Base-by-base conservation (phyloP, 2,888 invertebrate species). In the Ceraclea dissimilis region DNA sequence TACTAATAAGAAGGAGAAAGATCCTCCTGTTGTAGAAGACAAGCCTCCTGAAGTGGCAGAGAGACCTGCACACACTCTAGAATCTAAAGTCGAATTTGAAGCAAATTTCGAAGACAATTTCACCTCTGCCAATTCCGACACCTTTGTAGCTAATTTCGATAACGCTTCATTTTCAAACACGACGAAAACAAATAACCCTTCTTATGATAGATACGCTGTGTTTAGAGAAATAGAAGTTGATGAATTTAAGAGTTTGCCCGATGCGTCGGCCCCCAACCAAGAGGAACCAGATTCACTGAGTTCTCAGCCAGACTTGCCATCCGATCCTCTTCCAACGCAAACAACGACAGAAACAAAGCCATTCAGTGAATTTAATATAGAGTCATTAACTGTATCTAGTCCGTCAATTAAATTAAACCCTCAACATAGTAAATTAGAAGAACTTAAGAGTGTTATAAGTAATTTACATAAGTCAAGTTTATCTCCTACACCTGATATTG, bases 191-290 rank as follows among this genome's bases (percentile, higher is more conserved):
- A 73, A 75, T 0, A 80, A 81, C 58, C 72, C 82, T 0, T 71
- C 81, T 0, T 88, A 86, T 66, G 93, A 93, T 68, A 82, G 90
- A 64, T 93, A 93, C 69, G 93, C 93, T 0, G 93, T 88, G 0
- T 93, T 93, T 66, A 79, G 93, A 60, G 93, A 93, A 73, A 81
- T 90, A 63, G 86, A 90, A 63, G 85, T 90, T 65, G 88, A 88
- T 68, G 85, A 85, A 63, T 70, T 84, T 22, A 83, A 83, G 67
- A 76, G 73, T 19, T 66, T 68, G 52, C 70, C 69, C 17, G 64
- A 66, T 19, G 54, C 60, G 47, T 64, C 66, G 26, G 61, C 49
- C 39, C 56, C 59, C 18, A 62, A 64, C 13, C 71, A 69, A 57
- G 64, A 67, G 0, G 75, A 72, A 62, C 72, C 71, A 22, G 75